Evolutionary conservation across 2,113 vertebrate species (phyloP).

Genomic region (Puntigrus tetrazona): DNA sequence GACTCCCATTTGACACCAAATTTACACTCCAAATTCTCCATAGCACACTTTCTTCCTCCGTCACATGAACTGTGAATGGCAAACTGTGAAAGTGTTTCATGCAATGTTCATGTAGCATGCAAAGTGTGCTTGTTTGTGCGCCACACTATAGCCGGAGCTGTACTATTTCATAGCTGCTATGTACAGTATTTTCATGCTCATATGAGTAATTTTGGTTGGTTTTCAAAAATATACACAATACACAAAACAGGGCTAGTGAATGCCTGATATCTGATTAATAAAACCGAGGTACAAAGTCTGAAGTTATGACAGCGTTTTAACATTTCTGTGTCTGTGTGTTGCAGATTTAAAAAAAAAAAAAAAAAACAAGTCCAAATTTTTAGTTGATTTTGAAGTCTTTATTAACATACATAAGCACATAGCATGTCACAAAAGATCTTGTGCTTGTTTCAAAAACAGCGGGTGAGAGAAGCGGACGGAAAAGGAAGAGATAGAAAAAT

Average conservation of each 20-base stretch:
- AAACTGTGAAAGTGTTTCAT: conserved; percentile 31
- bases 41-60: neutral
- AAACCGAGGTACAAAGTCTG: neutral
- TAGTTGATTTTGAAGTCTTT: conserved; percentile 76
- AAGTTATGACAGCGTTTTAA: neutral
- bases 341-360: no score
- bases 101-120: conserved; percentile 36
- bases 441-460: conserved; percentile 83
- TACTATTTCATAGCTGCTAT: conserved; percentile 32
- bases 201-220: neutral
- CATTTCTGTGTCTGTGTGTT: neutral
- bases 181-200: neutral
- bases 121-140: conserved; percentile 29
- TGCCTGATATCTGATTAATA: neutral
- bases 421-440: conserved; percentile 81
- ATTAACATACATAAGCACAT: conserved; percentile 87
- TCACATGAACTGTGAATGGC: conserved; percentile 11
- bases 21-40: neutral
- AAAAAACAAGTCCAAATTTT: neutral
- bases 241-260: neutral
- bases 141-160: neutral
- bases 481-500: conserved; percentile 46
- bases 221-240: neutral
- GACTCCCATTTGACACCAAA: neutral
- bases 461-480: conserved; percentile 70